Conservation (phyloP, 2,888 invertebrate species). For the Acronicta aceris region DNA sequence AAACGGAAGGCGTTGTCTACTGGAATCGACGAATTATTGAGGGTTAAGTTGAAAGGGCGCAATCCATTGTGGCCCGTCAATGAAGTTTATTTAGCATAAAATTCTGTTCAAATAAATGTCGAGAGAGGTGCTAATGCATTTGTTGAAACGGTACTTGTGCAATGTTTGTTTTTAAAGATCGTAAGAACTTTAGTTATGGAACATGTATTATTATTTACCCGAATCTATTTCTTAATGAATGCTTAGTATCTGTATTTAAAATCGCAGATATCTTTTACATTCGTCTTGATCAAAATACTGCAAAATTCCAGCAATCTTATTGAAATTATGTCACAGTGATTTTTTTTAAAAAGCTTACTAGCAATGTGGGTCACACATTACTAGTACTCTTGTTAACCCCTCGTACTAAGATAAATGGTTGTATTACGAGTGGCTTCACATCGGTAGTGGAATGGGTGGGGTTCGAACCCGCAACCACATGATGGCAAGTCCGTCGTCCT, state of each 20-base stretch:
- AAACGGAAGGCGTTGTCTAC: conserved; percentile 83
- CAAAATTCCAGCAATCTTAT: no score
- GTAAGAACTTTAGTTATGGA: not conserved
- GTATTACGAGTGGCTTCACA: no score
- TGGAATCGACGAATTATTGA: conserved; percentile 72
- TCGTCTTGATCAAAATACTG: no score
- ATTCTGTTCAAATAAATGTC: conserved; percentile 61
- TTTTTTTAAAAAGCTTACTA: no score
- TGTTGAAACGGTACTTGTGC: conserved; percentile 26
- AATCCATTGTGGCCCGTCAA: conserved; percentile 72
- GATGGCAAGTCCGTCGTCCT: no score
- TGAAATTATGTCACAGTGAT: no score
- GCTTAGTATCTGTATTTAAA: not conserved
- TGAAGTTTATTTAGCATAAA: conserved; percentile 83
- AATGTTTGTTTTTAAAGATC: conserved; percentile 14
- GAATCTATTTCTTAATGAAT: not conserved
- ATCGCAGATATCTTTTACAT: no score
- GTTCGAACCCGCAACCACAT: no score
- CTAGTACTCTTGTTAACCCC: no score
- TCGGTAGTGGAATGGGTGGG: no score
- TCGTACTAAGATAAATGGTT: no score
- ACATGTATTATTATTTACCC: not conserved
- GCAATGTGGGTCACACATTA: no score
- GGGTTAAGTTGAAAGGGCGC: conserved; percentile 73
- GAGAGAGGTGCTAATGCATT: conserved; percentile 64